phyloP scores from a whole-genome alignment of 2,797 vertebrate species.

The Serranus cabrilla region DNA sequence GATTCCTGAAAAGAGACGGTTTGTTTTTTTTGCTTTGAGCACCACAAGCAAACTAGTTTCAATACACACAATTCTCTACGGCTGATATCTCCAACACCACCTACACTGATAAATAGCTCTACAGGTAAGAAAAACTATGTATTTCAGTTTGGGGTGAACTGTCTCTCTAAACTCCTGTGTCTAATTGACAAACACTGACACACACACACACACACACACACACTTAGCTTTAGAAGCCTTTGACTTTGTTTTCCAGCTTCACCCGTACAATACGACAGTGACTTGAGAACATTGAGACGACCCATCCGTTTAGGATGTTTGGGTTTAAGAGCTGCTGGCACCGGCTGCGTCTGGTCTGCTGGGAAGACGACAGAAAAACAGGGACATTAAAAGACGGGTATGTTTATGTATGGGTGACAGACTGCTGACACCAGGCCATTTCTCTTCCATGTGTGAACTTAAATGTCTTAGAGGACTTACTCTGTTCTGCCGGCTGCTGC shows the following conservation, averaged over 20 bases:
- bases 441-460: slow-evolving; percentile 61
- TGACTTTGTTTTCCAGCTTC: slow-evolving; percentile 39
- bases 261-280: slow-evolving; percentile 44
- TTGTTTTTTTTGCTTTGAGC: too few relatives aligned
- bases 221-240: slow-evolving; percentile 39
- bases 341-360: slow-evolving; percentile 73
- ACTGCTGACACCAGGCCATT: slow-evolving; percentile 47
- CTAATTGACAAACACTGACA: slow-evolving; percentile 56
- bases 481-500: slow-evolving; percentile 88
- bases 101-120: too few relatives aligned
- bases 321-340: slow-evolving; percentile 77
- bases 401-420: slow-evolving; percentile 68
- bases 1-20: too few relatives aligned
- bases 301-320: slow-evolving; percentile 48
- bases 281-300: slow-evolving; percentile 59
- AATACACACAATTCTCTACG: too few relatives aligned
- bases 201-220: slow-evolving; percentile 28
- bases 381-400: slow-evolving; percentile 51
- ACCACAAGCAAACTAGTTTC: too few relatives aligned
- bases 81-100: too few relatives aligned
- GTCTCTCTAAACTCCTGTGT: slow-evolving; percentile 41
- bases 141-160: too few relatives aligned
- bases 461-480: slow-evolving; percentile 85
- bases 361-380: slow-evolving; percentile 47
- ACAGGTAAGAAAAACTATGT: too few relatives aligned